Base-by-base conservation (phyloP, 2,888 invertebrate species). In the Oxycera nigricornis region DNA sequence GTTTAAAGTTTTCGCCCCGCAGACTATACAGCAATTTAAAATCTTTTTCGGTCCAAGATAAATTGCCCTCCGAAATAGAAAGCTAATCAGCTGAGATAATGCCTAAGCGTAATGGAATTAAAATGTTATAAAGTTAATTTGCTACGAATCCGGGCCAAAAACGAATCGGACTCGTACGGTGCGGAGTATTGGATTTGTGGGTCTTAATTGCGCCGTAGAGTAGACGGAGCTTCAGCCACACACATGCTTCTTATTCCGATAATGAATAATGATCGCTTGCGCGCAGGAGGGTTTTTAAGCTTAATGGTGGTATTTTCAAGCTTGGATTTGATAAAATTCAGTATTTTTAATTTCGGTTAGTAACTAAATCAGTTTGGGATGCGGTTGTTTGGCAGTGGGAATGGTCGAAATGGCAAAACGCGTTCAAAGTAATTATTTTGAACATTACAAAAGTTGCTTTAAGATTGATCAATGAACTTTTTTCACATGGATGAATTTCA, bases 71-170 rank as follows among this genome's bases (percentile, higher is more conserved):
- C 68, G 30, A 68, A 67, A 70, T 70, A 70, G 70, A 70, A 70
- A 70, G 70, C 70, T 70, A 70, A 70, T 70, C 70, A 52, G 70
- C 70, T 55, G 65, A 65, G 41, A 65, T 65, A 52, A 70, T 70
- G 70, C 31, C 55, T 31, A 26, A 31, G 31, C 35, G 35, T 30
- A 70, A 70, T 70, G 70, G 70, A 52, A 70, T 70, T 70, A 70
- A 70, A 70, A 52, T 52, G 70, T 70, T 70, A 50, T 46, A 52
- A 68, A 68, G 22, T 46, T 68, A 50, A 52, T 68, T 68, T 68
- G 68, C 31, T 68, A 30, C 52, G 68, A 55, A 41, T 24, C 20
- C 20, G 65, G 30, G 30, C 9, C 14, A n/a, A 26, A 30, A 59
- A 28, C 17, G 30, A 30, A 28, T 59, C 2, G 3, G 11, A n/a